Conservation (phyloP, 30 jellyfish, hydroid and myxozoan genomes). For the Rhopilema esculentum region DNA sequence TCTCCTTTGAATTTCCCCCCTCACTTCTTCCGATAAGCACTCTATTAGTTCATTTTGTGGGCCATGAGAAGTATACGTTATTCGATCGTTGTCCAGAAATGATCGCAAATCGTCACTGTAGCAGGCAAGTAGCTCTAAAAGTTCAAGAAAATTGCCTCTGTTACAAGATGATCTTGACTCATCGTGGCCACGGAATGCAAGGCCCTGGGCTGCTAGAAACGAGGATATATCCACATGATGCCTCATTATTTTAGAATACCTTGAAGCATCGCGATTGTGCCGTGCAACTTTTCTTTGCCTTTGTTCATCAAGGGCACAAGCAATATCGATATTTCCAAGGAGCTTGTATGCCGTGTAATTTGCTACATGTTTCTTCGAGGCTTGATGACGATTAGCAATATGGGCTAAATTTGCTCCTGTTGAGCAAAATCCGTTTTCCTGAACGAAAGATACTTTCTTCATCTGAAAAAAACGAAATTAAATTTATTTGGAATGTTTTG, state of each 20-base stretch:
- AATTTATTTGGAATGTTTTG: not conserved
- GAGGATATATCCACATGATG: constrained; percentile 9
- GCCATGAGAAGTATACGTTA: constrained; percentile 27
- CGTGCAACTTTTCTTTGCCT: constrained; percentile 23
- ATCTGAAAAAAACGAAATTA: constrained; percentile 7
- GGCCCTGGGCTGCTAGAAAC: not conserved
- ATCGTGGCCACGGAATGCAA: constrained; percentile 12
- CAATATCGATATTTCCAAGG: constrained; percentile 42
- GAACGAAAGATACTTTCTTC: constrained; percentile 18
- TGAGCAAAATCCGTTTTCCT: not conserved
- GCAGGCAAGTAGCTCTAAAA: constrained; percentile 17
- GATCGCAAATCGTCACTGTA: constrained; percentile 14
- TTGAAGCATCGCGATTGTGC: constrained; percentile 23
- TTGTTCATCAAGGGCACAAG: constrained; percentile 55
- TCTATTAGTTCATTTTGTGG: constrained; percentile 22
- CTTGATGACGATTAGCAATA: constrained; percentile 14
- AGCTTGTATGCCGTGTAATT: constrained; percentile 31
- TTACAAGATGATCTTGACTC: constrained; percentile 32
- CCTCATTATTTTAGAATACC: not conserved
- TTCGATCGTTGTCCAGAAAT: constrained; percentile 3
- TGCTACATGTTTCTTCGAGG: constrained; percentile 21
- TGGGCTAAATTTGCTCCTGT: constrained; percentile 6
- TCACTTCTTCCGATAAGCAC: constrained; percentile 28
- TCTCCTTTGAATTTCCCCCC: constrained; percentile 30
- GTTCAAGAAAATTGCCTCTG: constrained; percentile 49